Percentiles rank a stretch among this genome's conserved stretches.
phyloP scores from a whole-genome alignment of 2,797 vertebrate genomes.

The Pseudomugil tenellus region DNA sequence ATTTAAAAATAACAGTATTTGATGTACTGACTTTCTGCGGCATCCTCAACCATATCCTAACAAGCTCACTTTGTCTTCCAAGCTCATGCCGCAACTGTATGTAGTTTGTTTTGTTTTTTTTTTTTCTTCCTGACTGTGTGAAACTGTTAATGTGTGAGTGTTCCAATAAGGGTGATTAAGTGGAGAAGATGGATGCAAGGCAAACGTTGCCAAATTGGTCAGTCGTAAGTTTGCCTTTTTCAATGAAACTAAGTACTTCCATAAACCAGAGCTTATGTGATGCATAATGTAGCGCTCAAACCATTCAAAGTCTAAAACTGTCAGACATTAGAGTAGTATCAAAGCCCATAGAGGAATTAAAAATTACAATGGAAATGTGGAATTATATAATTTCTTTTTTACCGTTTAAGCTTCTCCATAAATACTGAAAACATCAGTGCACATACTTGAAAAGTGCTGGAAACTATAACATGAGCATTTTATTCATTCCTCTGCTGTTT shows the following conservation, averaged over 20 bases:
- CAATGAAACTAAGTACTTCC: conserved; percentile 63
- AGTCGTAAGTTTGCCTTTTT: conserved; percentile 68
- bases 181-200: conserved; percentile 66
- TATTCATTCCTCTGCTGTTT: conserved; percentile 52
- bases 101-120: conserved; percentile 61
- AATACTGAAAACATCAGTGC: conserved; percentile 33
- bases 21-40: conserved; percentile 61
- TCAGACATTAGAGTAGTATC: conserved; percentile 15
- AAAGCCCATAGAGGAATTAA: background rate
- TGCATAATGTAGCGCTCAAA: conserved; percentile 46
- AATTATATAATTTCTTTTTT: background rate
- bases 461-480: conserved; percentile 45
- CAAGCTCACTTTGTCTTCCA: conserved; percentile 87
- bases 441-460: conserved; percentile 54
- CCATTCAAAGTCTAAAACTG: conserved; percentile 24
- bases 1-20: conserved; percentile 55
- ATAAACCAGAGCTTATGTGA: conserved; percentile 56
- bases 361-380: background rate
- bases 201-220: conserved; percentile 57
- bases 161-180: conserved; percentile 44
- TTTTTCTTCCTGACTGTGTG: conserved; percentile 66
- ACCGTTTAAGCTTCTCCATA: background rate
- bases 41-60: conserved; percentile 73
- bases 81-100: conserved; percentile 72
- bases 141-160: conserved; percentile 64